These are phyloP conservation scores for Sphaerophoria taeniata DNA, from an alignment of 2,888 invertebrate genomes.

Conservation along the genomic window DNA sequence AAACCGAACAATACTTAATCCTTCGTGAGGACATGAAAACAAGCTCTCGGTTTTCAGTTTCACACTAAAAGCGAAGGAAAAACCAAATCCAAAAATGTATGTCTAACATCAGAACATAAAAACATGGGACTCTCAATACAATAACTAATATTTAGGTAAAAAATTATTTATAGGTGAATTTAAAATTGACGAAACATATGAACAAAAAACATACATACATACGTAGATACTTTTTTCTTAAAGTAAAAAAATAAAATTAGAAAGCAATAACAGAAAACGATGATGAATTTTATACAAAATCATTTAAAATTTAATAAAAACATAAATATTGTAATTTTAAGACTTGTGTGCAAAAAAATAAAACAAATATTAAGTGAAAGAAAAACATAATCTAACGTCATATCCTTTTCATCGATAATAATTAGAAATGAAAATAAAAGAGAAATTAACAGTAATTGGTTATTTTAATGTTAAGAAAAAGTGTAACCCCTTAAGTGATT, in stretches of 20 bases:
- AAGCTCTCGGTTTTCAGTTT: neutral
- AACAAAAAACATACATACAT: constrained; percentile 28
- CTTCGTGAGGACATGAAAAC: constrained; percentile 5
- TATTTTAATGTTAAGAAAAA: constrained; percentile 56
- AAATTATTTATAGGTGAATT: constrained; percentile 70
- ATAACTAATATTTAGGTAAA: constrained; percentile 71
- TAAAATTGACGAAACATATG: constrained; percentile 47
- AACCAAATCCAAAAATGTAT: constrained; percentile 45
- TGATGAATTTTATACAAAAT: constrained; percentile 65
- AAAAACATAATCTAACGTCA: constrained; percentile 37
- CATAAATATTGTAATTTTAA: constrained; percentile 51
- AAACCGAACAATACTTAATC: constrained; percentile 24
- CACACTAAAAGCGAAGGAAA: neutral
- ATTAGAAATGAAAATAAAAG: constrained; percentile 19
- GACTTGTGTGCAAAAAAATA: constrained; percentile 60
- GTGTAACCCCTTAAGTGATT: constrained; percentile 59
- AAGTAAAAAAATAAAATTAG: constrained; percentile 50
- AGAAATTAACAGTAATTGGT: constrained; percentile 49
- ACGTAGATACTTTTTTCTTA: constrained; percentile 66
- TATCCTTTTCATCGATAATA: constrained; percentile 64
- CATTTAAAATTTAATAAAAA: constrained; percentile 51
- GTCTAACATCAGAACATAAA: constrained; percentile 38
- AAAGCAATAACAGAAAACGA: constrained; percentile 42
- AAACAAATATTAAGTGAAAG: constrained; percentile 10
- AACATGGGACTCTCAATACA: constrained; percentile 71